A percentile compares a stretch with the other conserved stretches of the same genome.
These are phyloP conservation scores for Ginglymostoma cirratum DNA, from an alignment of 2,113 vertebrate genomes.

Conservation along the genomic window DNA sequence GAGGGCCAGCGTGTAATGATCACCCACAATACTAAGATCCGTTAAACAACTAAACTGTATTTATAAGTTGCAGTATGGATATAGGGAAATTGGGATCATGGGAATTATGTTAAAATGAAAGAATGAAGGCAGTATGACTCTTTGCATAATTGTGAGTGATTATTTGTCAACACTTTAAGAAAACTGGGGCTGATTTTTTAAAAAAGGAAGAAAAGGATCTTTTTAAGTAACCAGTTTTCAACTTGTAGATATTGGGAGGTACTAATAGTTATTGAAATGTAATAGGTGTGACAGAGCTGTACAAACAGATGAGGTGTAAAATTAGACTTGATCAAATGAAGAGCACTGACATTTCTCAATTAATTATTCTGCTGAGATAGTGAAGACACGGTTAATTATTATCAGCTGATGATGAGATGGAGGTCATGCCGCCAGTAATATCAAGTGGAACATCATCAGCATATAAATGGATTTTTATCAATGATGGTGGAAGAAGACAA, in stretches of 20 bases:
- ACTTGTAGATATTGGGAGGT: background rate
- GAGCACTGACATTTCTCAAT: slow-evolving; percentile 22
- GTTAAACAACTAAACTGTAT: background rate
- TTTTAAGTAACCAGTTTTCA: background rate
- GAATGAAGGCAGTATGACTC: background rate
- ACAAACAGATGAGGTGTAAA: slow-evolving; percentile 3
- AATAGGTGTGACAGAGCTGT: background rate
- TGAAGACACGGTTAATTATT: slow-evolving; percentile 34
- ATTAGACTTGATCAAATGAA: slow-evolving; percentile 33
- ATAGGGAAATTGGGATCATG: background rate
- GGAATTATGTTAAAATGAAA: background rate
- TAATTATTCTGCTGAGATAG: slow-evolving; percentile 24
- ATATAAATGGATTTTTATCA: slow-evolving; percentile 24
- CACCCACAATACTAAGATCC: no score
- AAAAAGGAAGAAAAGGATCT: background rate
- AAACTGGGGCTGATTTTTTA: background rate
- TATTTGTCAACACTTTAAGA: background rate
- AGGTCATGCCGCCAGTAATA: background rate
- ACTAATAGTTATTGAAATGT: slow-evolving; percentile 13
- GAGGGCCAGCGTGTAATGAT: no score
- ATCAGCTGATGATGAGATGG: slow-evolving; percentile 2
- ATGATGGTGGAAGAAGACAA: background rate
- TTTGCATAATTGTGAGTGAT: background rate
- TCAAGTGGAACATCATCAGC: slow-evolving; percentile 32
- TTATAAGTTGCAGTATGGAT: background rate